Conservation (phyloP, 1,140 invertebrate genomes). For the Pseudomyrmex cubaensis region DNA sequence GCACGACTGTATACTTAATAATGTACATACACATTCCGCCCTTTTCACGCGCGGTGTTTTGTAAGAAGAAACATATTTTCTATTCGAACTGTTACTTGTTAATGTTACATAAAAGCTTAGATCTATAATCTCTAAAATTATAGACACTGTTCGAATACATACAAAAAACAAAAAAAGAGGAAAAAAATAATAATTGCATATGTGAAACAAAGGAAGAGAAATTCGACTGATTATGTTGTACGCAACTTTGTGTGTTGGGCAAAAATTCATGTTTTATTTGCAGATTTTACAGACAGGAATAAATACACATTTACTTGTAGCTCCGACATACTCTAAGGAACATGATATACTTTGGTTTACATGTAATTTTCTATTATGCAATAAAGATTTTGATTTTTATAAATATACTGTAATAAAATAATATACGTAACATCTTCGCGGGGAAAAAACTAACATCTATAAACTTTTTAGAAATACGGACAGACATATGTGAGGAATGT, state of each 20-base stretch:
- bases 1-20: background rate
- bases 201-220: slow-evolving; percentile 20
- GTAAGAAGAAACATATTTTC: slow-evolving; percentile 44
- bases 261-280: slow-evolving; percentile 68
- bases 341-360: slow-evolving; percentile 74
- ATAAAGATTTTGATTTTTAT: slow-evolving; percentile 68
- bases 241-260: slow-evolving; percentile 44
- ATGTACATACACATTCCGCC: slow-evolving; percentile 42
- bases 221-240: slow-evolving; percentile 13
- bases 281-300: slow-evolving; percentile 50
- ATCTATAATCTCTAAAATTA: slow-evolving; percentile 29
- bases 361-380: slow-evolving; percentile 70
- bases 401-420: slow-evolving; percentile 42
- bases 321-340: slow-evolving; percentile 68
- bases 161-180: background rate
- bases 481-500: background rate
- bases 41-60: slow-evolving; percentile 47
- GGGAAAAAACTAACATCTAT: background rate
- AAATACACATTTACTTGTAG: slow-evolving; percentile 66
- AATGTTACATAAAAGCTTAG: slow-evolving; percentile 33
- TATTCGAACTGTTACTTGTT: slow-evolving; percentile 63
- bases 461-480: slow-evolving; percentile 17
- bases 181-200: slow-evolving; percentile 19
- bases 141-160: slow-evolving; percentile 58
- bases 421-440: background rate